phyloP scores from a whole-genome alignment of 2,888 invertebrate species.

The Drosophila siamana region DNA sequence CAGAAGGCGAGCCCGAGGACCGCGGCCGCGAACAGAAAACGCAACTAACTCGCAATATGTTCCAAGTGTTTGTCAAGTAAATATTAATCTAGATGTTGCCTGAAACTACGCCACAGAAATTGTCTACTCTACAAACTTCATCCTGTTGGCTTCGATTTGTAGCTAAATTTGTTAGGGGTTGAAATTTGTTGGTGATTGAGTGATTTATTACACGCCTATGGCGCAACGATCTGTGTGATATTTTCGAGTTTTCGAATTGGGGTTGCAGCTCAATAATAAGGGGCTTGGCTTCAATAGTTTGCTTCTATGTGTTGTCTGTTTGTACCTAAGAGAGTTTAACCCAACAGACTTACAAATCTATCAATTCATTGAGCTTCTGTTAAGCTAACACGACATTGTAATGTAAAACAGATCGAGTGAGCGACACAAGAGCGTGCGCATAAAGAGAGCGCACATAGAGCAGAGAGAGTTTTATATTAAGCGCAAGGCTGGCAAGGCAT shows the following conservation, averaged over 20 bases:
- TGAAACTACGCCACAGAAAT: no score
- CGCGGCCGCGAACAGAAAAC: constrained; percentile 74
- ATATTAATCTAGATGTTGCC: not conserved
- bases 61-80: not conserved
- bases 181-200: not conserved
- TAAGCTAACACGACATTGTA: no score
- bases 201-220: constrained; percentile 8
- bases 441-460: not conserved
- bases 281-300: no score
- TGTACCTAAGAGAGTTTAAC: no score
- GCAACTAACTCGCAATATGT: constrained; percentile 57
- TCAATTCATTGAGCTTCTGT: no score
- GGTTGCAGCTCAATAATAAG: constrained; percentile 2
- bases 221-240: not conserved
- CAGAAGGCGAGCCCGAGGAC: constrained; percentile 65
- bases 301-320: no score
- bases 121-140: not conserved
- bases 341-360: no score
- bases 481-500: no score
- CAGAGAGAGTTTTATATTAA: not conserved
- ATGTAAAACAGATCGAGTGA: no score
- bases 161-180: constrained; percentile 10
- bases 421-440: no score
- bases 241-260: not conserved
- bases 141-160: constrained; percentile 8